phyloP scores from a whole-genome alignment of 2,888 invertebrate genomes.

The Sipha maydis region DNA sequence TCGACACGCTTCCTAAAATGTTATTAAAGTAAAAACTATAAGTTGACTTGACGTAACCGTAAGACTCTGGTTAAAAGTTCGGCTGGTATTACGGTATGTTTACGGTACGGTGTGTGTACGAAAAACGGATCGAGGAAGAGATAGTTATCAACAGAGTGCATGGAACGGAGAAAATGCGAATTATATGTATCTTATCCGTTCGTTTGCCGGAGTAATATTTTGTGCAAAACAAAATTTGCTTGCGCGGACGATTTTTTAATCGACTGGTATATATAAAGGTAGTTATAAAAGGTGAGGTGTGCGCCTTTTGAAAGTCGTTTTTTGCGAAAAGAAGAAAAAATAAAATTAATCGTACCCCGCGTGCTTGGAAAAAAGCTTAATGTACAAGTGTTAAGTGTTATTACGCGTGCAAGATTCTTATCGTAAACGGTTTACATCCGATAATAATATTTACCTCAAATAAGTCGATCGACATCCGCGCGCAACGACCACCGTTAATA shows the following conservation, averaged over 20 bases:
- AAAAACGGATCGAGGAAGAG: neutral
- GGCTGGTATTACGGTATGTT: too few relatives aligned
- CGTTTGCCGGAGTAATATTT: neutral
- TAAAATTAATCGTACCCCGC: slow-evolving; percentile 1
- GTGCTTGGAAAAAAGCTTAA: neutral
- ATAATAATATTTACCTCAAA: slow-evolving; percentile 24
- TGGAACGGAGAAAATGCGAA: too few relatives aligned
- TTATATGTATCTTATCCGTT: too few relatives aligned
- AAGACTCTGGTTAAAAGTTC: too few relatives aligned
- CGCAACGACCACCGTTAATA: neutral
- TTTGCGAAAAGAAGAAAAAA: neutral
- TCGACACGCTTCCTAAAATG: too few relatives aligned
- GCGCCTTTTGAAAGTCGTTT: neutral
- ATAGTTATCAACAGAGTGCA: too few relatives aligned
- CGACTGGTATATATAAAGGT: neutral
- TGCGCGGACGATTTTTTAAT: neutral
- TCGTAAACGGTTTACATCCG: slow-evolving; percentile 13
- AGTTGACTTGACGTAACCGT: too few relatives aligned
- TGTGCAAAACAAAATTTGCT: neutral
- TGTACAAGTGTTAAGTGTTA: slow-evolving; percentile 3
- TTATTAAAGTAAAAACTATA: too few relatives aligned
- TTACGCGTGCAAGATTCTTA: neutral
- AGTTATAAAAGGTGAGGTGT: neutral
- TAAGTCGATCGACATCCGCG: neutral
- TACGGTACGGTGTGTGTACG: neutral